Base-by-base conservation (phyloP, 2,797 vertebrate genomes). In the Darevskia mixta region DNA sequence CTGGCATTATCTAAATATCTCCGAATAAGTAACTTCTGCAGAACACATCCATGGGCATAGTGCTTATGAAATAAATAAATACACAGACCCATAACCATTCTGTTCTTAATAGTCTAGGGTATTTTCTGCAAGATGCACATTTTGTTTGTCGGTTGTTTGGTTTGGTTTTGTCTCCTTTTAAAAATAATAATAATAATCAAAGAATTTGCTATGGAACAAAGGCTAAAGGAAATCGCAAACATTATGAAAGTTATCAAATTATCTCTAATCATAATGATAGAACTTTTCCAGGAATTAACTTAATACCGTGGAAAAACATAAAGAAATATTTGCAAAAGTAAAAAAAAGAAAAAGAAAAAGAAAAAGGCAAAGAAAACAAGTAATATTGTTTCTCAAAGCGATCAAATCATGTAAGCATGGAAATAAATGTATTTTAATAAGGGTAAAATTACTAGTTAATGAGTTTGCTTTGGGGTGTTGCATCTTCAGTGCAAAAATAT, bases 391-490 rank as follows among this genome's bases (percentile, higher is more conserved):
- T 95, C 94, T 95, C 93, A 90, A 97, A 97, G 93, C 87, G 89
- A 97, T 96, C 97, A 97, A 97, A 97, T 97, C 96, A 96, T 92
- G 95, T 96, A 97, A 97, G 97, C 96, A 96, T 97, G 97, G 96
- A 97, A 97, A 97, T 96, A 97, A 97, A 97, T 97, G 97, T 97
- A 97, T 97, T 97, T 97, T 97, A 97, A 97, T 97, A 97, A 97
- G 97, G 95, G 94, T 92, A 97, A 97, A 97, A 97, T 97, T 97
- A 97, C 96, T 97, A 97, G 96, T 97, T 97, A 97, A 97, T 96
- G 97, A 97, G 96, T 97, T 97, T 96, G 97, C 97, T 97, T 97
- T 97, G 96, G 97, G 96, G 96, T 97, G 97, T 97, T 97, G 95
- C 93, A 95, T 96, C 95, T 96, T 97, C 94, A 27, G 90, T 95